Percentiles rank a stretch among this genome's conserved stretches.
These are phyloP conservation scores for Aix galericulata DNA, from an alignment of 2,113 vertebrate species.

Conservation along the genomic window DNA sequence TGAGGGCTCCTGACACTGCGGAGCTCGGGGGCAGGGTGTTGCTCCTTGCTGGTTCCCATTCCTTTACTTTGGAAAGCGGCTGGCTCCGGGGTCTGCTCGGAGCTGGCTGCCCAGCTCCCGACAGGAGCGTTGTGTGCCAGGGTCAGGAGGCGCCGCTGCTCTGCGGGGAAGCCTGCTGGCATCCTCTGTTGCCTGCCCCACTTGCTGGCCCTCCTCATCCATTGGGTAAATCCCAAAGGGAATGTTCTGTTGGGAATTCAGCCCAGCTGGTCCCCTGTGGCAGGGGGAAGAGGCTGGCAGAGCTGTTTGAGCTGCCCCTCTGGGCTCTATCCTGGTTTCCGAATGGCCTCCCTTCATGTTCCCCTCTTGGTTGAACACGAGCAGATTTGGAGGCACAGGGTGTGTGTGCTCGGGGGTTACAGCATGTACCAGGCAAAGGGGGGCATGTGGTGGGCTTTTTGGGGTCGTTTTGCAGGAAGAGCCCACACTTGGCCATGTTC, in stretches of 20 bases:
- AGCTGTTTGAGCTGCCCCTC: not conserved
- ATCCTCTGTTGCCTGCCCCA: accelerated
- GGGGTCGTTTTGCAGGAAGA: not conserved
- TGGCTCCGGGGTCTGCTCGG: accelerated
- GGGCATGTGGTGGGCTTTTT: not conserved
- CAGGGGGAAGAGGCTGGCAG: not conserved
- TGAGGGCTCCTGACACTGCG: slow-evolving; percentile 12
- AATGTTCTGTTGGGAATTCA: not conserved
- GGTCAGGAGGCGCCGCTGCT: not conserved
- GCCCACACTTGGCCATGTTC: not conserved
- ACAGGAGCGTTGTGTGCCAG: not conserved
- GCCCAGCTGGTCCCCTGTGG: accelerated
- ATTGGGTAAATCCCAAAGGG: not conserved
- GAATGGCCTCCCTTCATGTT: not conserved
- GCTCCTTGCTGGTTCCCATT: not conserved
- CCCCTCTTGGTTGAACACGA: not conserved
- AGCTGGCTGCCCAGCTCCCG: not conserved
- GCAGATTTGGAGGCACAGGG: not conserved
- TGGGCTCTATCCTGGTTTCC: not conserved
- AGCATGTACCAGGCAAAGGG: not conserved
- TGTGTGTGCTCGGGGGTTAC: not conserved
- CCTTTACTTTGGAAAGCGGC: slow-evolving; percentile 32
- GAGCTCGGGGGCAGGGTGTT: slow-evolving; percentile 31
- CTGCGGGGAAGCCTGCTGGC: not conserved
- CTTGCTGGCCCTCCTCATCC: accelerated